phyloP scores from a whole-genome alignment of 2,797 vertebrate genomes.

The Galaxias olidus region DNA sequence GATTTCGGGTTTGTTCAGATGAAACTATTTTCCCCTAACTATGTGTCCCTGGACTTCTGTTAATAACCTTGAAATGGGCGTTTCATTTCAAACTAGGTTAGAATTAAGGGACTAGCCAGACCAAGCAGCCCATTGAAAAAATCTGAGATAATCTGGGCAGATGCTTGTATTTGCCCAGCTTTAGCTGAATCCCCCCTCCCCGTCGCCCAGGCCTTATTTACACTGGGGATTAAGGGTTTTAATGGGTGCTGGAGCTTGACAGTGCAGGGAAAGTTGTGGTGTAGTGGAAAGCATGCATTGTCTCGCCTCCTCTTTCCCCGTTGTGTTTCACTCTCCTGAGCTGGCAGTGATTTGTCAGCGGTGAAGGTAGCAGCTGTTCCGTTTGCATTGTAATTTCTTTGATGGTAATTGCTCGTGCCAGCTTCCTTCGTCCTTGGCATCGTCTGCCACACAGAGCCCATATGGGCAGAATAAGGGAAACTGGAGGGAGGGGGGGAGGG shows the following conservation, averaged over 20 bases:
- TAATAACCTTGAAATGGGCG: slow-evolving; percentile 30
- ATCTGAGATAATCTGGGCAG: slow-evolving; percentile 61
- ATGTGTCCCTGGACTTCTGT: slow-evolving; percentile 21
- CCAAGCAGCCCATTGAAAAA: slow-evolving; percentile 32
- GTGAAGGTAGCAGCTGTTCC: slow-evolving; percentile 69
- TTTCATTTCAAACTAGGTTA: slow-evolving; percentile 43
- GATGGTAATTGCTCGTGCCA: slow-evolving; percentile 71
- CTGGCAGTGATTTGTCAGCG: slow-evolving; percentile 68
- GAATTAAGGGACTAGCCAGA: slow-evolving; percentile 43
- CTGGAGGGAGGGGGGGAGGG: no score
- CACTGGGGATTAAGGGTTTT: slow-evolving; percentile 59
- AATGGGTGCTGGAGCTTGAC: slow-evolving; percentile 50
- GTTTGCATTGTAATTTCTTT: slow-evolving; percentile 70
- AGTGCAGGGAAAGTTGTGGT: slow-evolving; percentile 51
- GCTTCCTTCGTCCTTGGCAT: slow-evolving; percentile 67
- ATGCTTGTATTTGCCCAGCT: slow-evolving; percentile 65
- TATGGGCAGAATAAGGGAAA: slow-evolving; percentile 58
- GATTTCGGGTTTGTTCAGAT: background rate
- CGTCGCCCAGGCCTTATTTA: slow-evolving; percentile 45
- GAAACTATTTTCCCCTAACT: slow-evolving; percentile 13
- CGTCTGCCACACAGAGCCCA: slow-evolving; percentile 53
- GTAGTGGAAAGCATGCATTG: slow-evolving; percentile 29
- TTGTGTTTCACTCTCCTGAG: slow-evolving; percentile 3
- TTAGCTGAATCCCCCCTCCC: slow-evolving; percentile 49
- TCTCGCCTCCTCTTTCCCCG: slow-evolving; percentile 52